Percentiles rank a stretch among this genome's conserved stretches.
phyloP scores from a whole-genome alignment of 2,113 vertebrate species.

The Gnathonemus longibarbis region DNA sequence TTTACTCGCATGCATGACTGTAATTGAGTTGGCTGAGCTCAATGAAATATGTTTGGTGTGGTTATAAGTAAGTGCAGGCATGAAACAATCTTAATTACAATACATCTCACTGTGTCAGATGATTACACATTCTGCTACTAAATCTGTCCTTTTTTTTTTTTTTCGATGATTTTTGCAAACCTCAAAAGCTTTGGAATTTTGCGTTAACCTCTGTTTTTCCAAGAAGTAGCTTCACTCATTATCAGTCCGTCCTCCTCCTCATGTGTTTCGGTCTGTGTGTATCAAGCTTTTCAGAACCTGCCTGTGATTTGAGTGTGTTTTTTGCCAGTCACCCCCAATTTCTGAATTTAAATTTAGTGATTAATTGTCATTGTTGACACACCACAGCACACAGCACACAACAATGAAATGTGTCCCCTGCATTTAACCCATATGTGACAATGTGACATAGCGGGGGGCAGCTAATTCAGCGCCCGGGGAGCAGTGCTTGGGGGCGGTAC shows the following conservation, averaged over 20 bases:
- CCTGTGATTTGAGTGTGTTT: not conserved
- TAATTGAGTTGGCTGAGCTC: not conserved
- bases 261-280: not conserved
- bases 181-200: not conserved
- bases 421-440: too few species aligned
- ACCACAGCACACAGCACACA: too few species aligned
- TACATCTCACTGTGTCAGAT: not conserved
- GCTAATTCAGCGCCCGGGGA: too few species aligned
- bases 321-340: not conserved
- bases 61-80: not conserved
- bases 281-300: not conserved
- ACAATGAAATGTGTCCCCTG: too few species aligned
- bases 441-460: too few species aligned
- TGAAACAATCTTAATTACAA: not conserved
- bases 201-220: not conserved
- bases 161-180: not conserved
- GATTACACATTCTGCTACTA: not conserved
- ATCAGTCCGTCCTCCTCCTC: not conserved
- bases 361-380: too few species aligned
- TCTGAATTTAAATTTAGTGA: too few species aligned
- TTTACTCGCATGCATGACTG: not conserved
- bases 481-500: too few species aligned
- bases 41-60: conserved; percentile 5
- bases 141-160: not conserved
- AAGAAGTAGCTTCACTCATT: not conserved